phyloP scores from a whole-genome alignment of 2,113 vertebrate species.

The Xerus inauris region DNA sequence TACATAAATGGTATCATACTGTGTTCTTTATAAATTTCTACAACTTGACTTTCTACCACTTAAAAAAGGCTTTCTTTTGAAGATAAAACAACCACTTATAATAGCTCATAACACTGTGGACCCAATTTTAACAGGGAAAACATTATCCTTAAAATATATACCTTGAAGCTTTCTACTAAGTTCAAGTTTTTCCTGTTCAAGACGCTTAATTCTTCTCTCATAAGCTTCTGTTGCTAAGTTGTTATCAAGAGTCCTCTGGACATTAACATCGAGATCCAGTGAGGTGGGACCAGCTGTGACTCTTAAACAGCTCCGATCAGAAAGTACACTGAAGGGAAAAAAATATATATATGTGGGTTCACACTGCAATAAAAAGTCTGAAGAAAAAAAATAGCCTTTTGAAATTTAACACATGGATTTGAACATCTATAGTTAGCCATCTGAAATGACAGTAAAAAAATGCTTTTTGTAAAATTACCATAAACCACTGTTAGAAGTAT shows the following conservation, averaged over 20 bases:
- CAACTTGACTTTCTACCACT: not conserved
- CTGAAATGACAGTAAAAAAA: not conserved
- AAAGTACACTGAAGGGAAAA: constrained; percentile 89
- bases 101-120: not conserved
- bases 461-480: not conserved
- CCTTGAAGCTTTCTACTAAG: constrained; percentile 98
- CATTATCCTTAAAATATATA: constrained; percentile 72
- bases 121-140: constrained; percentile 9
- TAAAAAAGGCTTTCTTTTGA: constrained; percentile 10
- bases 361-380: constrained; percentile 44
- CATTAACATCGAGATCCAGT: constrained; percentile 89
- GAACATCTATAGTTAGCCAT: not conserved
- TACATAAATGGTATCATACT: not conserved
- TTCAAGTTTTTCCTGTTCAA: constrained; percentile 98
- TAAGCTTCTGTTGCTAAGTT: constrained; percentile 97
- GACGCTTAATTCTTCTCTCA: constrained; percentile 95
- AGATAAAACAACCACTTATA: constrained; percentile 23
- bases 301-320: constrained; percentile 94
- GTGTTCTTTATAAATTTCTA: not conserved
- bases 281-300: constrained; percentile 87
- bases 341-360: not conserved
- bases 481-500: not conserved
- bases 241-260: constrained; percentile 95
- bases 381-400: constrained; percentile 18
- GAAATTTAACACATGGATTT: constrained; percentile 8